phyloP scores from a whole-genome alignment of 2,888 invertebrate genomes.

The Erebia epiphron region DNA sequence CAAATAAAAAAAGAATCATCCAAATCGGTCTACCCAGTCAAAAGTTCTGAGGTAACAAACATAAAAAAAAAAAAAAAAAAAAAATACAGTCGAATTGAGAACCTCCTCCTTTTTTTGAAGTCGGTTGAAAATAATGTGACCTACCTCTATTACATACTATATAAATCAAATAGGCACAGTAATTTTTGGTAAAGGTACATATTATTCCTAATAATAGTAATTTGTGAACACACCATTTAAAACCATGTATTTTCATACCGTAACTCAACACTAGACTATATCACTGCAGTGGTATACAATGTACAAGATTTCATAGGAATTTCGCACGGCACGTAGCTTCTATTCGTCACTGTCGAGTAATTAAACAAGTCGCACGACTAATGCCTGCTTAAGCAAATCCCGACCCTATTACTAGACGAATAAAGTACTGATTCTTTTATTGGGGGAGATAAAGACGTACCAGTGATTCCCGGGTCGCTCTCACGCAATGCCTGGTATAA shows the following conservation, averaged over 20 bases:
- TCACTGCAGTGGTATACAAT: constrained; percentile 54
- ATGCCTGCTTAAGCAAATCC: constrained; percentile 41
- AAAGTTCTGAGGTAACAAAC: no score
- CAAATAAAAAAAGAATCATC: no score
- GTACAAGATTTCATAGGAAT: constrained; percentile 70
- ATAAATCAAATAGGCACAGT: background rate
- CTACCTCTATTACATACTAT: background rate
- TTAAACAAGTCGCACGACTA: constrained; percentile 55
- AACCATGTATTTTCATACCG: background rate
- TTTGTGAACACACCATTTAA: background rate
- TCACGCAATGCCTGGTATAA: constrained; percentile 61
- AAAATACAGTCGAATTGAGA: no score
- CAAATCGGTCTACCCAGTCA: no score
- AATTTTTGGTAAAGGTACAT: no score
- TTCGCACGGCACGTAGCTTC: constrained; percentile 68
- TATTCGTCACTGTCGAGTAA: constrained; percentile 70
- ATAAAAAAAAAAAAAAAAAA: no score
- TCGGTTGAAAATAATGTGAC: no score
- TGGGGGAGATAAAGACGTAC: constrained; percentile 50
- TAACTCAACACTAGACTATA: constrained; percentile 46
- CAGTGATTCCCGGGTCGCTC: constrained; percentile 60
- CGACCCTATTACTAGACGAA: constrained; percentile 43
- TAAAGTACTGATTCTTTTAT: constrained; percentile 45
- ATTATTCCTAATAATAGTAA: background rate
- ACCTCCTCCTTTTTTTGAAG: no score